A percentile compares a stretch with the other conserved stretches of the same genome.
Conservation (phyloP, 2,797 vertebrate species). For the Florisuga fusca region DNA sequence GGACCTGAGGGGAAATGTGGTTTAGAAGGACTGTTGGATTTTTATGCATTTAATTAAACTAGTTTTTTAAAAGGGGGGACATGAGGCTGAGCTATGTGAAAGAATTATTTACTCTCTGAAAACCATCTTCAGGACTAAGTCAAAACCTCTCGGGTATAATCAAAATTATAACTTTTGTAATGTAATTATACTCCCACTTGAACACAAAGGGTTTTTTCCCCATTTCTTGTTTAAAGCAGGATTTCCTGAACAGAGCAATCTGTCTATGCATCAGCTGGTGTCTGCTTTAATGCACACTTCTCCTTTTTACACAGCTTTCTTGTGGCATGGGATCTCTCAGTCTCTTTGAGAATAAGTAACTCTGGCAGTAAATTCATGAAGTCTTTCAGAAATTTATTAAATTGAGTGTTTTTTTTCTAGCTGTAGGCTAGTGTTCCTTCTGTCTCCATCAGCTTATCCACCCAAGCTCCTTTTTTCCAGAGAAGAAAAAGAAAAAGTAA, state of each 20-base stretch:
- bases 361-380: not conserved
- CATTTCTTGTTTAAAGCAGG: constrained; percentile 16
- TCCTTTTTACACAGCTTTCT: not conserved
- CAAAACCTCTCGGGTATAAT: not conserved
- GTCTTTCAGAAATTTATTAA: not conserved
- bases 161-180: constrained; percentile 37
- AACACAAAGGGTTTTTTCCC: not conserved
- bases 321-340: not conserved
- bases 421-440: not conserved
- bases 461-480: not conserved
- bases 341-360: not conserved
- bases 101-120: constrained; percentile 46
- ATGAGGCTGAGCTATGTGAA: constrained; percentile 9
- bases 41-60: constrained; percentile 46
- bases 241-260: not conserved
- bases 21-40: constrained; percentile 52
- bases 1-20: constrained; percentile 10
- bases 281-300: not conserved
- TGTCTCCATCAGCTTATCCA: not conserved
- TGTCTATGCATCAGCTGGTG: not conserved
- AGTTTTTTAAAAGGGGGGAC: not conserved
- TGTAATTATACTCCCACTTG: constrained; percentile 1
- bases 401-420: not conserved
- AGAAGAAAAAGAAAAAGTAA: not conserved
- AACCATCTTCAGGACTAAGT: constrained; percentile 14